Conservation (phyloP, 2,113 vertebrate species). For the Hiodon alosoides region DNA sequence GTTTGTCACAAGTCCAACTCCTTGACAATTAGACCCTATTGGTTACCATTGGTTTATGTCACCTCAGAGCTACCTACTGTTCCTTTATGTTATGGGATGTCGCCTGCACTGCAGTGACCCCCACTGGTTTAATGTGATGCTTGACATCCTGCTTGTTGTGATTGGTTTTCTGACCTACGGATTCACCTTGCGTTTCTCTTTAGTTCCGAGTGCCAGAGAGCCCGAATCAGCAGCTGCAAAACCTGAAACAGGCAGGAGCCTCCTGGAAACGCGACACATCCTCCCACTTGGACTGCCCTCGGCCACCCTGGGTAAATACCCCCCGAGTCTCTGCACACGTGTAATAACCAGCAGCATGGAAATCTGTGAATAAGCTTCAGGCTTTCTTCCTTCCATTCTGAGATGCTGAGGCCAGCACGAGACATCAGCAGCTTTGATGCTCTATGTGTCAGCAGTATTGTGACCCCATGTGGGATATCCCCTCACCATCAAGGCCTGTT, state of each 20-base stretch:
- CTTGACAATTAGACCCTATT: too few species aligned
- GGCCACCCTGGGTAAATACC: slow-evolving; percentile 61
- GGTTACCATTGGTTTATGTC: too few species aligned
- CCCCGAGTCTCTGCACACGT: slow-evolving; percentile 55
- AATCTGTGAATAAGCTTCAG: background rate
- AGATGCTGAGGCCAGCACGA: too few species aligned
- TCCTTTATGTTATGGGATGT: background rate
- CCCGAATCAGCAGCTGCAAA: slow-evolving; percentile 46
- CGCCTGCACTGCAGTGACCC: background rate
- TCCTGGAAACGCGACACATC: slow-evolving; percentile 57
- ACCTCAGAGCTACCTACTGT: too few species aligned
- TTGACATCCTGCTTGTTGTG: background rate
- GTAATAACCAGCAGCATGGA: background rate
- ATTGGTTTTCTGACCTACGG: slow-evolving; percentile 12
- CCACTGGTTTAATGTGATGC: background rate
- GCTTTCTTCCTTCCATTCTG: background rate
- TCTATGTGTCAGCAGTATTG: background rate
- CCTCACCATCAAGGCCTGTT: background rate
- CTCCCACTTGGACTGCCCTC: slow-evolving; percentile 51
- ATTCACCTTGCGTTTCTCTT: slow-evolving; percentile 40
- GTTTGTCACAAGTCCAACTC: too few species aligned
- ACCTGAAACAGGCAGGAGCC: slow-evolving; percentile 43
- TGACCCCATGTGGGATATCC: background rate
- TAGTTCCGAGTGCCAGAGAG: slow-evolving; percentile 65
- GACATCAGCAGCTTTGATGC: too few species aligned